Evolutionary conservation across 2,888 invertebrate genomes (phyloP).

Genomic region (Archips xylosteana): DNA sequence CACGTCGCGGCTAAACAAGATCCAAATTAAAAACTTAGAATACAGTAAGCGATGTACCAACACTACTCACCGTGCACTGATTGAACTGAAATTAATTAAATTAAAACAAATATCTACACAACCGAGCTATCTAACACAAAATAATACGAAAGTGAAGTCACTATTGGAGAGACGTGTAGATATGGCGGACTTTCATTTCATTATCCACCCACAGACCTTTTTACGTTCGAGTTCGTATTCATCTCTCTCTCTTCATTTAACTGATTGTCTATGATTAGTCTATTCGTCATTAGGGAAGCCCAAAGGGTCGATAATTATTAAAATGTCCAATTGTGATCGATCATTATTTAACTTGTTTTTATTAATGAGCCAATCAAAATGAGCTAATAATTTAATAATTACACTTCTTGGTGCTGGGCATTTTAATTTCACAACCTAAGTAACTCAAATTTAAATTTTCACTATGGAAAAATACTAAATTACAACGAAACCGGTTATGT

Average conservation of each 20-base stretch:
- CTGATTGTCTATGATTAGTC: slow-evolving; percentile 52
- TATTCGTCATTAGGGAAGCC: slow-evolving; percentile 21
- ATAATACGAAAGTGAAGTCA: slow-evolving; percentile 83
- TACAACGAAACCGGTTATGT: no score
- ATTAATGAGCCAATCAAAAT: no score
- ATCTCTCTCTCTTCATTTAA: slow-evolving; percentile 54
- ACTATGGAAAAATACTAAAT: no score
- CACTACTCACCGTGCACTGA: slow-evolving; percentile 73
- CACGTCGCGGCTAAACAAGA: slow-evolving; percentile 74
- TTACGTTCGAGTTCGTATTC: slow-evolving; percentile 61
- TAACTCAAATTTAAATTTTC: no score
- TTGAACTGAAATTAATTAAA: slow-evolving; percentile 78
- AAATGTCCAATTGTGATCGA: not conserved
- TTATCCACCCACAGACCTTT: slow-evolving; percentile 34
- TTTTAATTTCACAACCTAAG: no score
- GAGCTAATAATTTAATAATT: no score
- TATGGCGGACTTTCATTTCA: slow-evolving; percentile 73
- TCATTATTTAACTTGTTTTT: no score
- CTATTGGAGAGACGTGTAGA: slow-evolving; percentile 77
- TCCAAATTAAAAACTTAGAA: slow-evolving; percentile 63
- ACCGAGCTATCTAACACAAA: slow-evolving; percentile 76
- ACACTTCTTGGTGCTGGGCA: no score
- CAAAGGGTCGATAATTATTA: not conserved
- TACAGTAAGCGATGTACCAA: slow-evolving; percentile 52
- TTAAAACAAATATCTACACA: slow-evolving; percentile 77